Evolutionary conservation across 2,888 invertebrate genomes (phyloP).

Genomic region (Diarsia dahlii): DNA sequence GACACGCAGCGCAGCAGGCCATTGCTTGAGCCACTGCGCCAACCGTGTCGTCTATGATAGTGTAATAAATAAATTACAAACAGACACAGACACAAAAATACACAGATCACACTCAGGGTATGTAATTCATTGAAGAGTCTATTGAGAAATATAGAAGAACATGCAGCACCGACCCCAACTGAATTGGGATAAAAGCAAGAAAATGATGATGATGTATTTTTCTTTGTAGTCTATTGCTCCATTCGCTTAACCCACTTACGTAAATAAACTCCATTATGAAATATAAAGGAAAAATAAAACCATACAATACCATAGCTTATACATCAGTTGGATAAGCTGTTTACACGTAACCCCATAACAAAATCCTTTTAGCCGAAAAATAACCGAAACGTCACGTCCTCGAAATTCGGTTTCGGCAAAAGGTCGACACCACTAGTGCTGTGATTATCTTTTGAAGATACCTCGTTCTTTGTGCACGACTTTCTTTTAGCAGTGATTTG

Average conservation of each 20-base stretch:
- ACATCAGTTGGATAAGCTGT: conserved; percentile 25
- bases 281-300: neutral
- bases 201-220: no score
- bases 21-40: no score
- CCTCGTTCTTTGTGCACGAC: conserved; percentile 45
- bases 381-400: conserved; percentile 23
- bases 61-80: no score
- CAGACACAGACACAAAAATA: no score
- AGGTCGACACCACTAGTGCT: conserved; percentile 38
- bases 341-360: conserved; percentile 25
- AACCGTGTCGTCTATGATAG: no score
- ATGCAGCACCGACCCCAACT: no score
- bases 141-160: no score
- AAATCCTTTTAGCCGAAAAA: conserved; percentile 40
- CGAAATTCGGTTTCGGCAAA: conserved; percentile 24
- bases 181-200: no score
- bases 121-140: neutral
- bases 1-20: no score
- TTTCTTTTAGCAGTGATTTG: conserved; percentile 57
- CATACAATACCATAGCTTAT: neutral
- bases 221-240: neutral
- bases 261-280: neutral
- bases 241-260: neutral
- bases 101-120: no score
- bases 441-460: conserved; percentile 58